Base-by-base conservation (phyloP, 2,797 vertebrate species). In the Nothura maculosa region DNA sequence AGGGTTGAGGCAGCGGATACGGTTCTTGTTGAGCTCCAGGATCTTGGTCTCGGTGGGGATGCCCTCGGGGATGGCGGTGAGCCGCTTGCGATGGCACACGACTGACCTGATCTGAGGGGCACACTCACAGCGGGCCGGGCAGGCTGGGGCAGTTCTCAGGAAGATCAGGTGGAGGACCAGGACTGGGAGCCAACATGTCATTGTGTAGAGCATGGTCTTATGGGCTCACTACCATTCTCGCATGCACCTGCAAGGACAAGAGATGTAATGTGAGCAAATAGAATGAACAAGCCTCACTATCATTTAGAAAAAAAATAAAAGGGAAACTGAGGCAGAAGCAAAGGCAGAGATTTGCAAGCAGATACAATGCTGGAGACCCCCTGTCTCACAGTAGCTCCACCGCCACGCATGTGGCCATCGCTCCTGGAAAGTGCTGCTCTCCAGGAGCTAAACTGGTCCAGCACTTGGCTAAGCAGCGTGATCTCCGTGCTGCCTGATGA, bases 91-190 rank as follows among this genome's bases (percentile, higher is more conserved):
- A 43, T 97, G 98, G 81, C 99, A 99, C 81, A 98, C 97, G 90
- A 99, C 99, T 0, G 98, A 98, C 81, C 96, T 98, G 42, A 98
- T 94, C 93, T 98, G 98, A 1, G 97, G 94, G 1, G 98, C 90
- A 18, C 99, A 99, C 79, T 99, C 99, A 34, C 99, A 99, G 69
- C 98, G 99, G 52, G 98, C 98, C 3, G 99, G 99, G 94, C 99
- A 99, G 57, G 99, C 98, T 9, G 87, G 84, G 10, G 94, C 94
- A 1, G 97, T 94, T 70, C 97, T 97, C 70, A 96, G 96, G 73
- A 98, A 97, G 82, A 98, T 94, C 82, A 98, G 95, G 50, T 98
- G 97, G 87, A 98, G 97, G 92, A 98, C 92, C 88, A 99, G 97
- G 94, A 98, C 93, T 57, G 60, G 95, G 70, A 98, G 97, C 95